Evolutionary conservation across 2,113 vertebrate species (phyloP).

Genomic region (Apteryx owenii): DNA sequence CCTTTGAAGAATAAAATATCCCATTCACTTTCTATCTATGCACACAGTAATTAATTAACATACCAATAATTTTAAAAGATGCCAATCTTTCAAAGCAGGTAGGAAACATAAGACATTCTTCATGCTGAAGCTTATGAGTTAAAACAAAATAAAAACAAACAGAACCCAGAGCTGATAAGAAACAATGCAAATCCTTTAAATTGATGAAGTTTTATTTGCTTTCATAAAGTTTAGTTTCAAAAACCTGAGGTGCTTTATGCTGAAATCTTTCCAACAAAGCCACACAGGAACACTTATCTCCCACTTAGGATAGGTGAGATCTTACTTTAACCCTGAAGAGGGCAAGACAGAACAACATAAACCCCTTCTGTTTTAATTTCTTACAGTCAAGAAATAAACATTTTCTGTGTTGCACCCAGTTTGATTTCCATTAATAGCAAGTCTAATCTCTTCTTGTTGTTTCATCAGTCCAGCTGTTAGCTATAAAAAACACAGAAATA

Average conservation of each 20-base stretch:
- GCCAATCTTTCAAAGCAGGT: background rate
- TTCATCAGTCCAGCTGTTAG: background rate
- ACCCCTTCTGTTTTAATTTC: background rate
- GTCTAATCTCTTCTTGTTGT: background rate
- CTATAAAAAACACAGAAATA: background rate
- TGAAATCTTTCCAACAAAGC: background rate
- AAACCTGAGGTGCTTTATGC: background rate
- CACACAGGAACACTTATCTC: background rate
- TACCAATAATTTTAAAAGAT: background rate
- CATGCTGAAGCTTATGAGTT: background rate
- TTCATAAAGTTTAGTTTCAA: background rate
- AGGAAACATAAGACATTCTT: background rate
- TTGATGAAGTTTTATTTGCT: background rate
- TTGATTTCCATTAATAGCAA: background rate
- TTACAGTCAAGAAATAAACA: background rate
- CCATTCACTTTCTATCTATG: background rate
- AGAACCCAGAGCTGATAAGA: background rate
- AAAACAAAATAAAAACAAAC: background rate
- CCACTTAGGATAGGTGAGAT: background rate
- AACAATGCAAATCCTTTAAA: background rate
- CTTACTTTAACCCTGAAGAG: background rate
- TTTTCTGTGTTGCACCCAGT: background rate
- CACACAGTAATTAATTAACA: background rate
- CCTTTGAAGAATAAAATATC: background rate
- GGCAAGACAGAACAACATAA: fast-evolving